A percentile compares a stretch with the other conserved stretches of the same genome.
phyloP scores from a whole-genome alignment of 2,113 vertebrate species.

The Tragelaphus imberbis region DNA sequence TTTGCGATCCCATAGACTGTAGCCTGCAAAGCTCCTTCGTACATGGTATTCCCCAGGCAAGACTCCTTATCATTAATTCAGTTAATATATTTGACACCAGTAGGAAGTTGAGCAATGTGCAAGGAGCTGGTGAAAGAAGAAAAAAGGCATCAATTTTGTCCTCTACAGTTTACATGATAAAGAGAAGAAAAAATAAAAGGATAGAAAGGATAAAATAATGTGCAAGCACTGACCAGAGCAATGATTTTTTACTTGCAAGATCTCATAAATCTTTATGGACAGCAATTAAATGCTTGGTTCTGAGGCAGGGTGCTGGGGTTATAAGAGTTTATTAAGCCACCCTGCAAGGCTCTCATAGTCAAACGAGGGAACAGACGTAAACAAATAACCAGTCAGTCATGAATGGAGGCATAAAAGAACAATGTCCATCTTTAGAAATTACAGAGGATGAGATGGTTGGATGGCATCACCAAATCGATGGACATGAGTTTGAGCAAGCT shows the following conservation, averaged over 20 bases:
- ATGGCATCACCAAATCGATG: not conserved
- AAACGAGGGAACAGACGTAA: not conserved
- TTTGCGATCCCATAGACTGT: not conserved
- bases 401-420: not conserved
- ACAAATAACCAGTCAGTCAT: not conserved
- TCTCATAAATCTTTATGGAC: not conserved
- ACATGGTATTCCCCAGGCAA: not conserved
- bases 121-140: not conserved
- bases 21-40: not conserved
- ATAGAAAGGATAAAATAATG: not conserved
- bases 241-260: not conserved
- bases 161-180: not conserved
- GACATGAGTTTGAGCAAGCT: not conserved
- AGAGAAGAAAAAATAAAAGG: not conserved
- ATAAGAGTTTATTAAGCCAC: not conserved
- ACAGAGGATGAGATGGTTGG: not conserved
- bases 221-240: not conserved
- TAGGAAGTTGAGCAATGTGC: not conserved
- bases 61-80: not conserved
- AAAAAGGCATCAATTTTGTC: not conserved
- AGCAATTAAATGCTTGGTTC: not conserved
- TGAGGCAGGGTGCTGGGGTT: not conserved
- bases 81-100: not conserved
- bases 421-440: not conserved
- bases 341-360: not conserved